These are phyloP conservation scores for Diabrotica balteata DNA, from an alignment of 2,888 invertebrate genomes.

Conservation along the genomic window DNA sequence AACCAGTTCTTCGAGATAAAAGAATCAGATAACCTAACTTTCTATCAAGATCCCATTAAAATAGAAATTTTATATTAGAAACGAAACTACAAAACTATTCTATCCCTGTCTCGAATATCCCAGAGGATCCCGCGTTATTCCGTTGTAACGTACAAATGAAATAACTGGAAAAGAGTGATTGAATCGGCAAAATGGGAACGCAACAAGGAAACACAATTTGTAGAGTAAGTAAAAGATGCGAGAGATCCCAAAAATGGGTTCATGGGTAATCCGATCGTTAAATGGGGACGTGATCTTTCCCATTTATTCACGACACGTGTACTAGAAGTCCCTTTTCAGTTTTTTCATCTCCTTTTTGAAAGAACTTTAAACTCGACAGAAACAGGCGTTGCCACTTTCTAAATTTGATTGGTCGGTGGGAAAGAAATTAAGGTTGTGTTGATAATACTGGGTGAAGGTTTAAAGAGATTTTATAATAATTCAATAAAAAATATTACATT, in stretches of 20 bases:
- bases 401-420: constrained; percentile 28
- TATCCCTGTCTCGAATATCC: not conserved
- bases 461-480: too few relatives aligned
- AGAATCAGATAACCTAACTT: too few relatives aligned
- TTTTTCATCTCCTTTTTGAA: constrained; percentile 32
- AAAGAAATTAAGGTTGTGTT: too few relatives aligned
- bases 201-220: constrained; percentile 61
- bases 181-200: constrained; percentile 55
- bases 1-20: too few relatives aligned
- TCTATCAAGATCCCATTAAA: too few relatives aligned
- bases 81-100: not conserved
- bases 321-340: constrained; percentile 17
- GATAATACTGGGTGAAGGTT: not conserved
- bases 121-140: not conserved
- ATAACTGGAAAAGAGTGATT: constrained; percentile 46
- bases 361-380: constrained; percentile 42
- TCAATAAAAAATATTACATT: too few relatives aligned
- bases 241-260: constrained; percentile 49
- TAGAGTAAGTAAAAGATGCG: constrained; percentile 55
- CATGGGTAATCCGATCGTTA: constrained; percentile 58
- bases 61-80: too few relatives aligned
- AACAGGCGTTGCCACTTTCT: constrained; percentile 55
- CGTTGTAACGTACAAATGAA: constrained; percentile 11
- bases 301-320: constrained; percentile 56
- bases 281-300: constrained; percentile 57